phyloP scores from a whole-genome alignment of 2,113 vertebrate genomes.

The Rhizomys pruinosus region DNA sequence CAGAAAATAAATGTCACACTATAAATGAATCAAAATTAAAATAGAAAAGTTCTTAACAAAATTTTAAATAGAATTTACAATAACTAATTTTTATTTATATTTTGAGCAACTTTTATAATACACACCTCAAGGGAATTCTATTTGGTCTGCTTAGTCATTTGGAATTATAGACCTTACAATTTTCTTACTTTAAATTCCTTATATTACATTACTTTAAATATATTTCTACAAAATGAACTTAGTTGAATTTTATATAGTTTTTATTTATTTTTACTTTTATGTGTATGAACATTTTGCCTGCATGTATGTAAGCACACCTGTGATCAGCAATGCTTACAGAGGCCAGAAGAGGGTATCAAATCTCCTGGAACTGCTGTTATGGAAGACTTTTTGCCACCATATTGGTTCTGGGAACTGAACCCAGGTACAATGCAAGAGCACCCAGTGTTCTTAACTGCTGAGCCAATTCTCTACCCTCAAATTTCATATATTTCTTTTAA shows the following conservation, averaged over 20 bases:
- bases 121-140: neutral
- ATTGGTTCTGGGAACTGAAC: too few species aligned
- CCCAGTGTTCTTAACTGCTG: too few species aligned
- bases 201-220: neutral
- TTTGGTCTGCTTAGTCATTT: constrained; percentile 34
- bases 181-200: neutral
- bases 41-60: neutral
- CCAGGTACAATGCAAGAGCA: too few species aligned
- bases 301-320: too few species aligned
- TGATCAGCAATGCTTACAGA: too few species aligned
- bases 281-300: too few species aligned
- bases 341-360: too few species aligned
- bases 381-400: too few species aligned
- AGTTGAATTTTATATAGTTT: constrained; percentile 34
- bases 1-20: neutral
- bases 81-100: constrained; percentile 35
- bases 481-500: neutral
- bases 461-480: too few species aligned
- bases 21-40: constrained; percentile 18
- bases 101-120: constrained; percentile 7
- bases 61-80: constrained; percentile 2
- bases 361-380: too few species aligned
- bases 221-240: constrained; percentile 22
- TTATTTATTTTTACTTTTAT: neutral
- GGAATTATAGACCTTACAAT: constrained; percentile 8